Evolutionary conservation across 2,113 vertebrate genomes (phyloP).

Genomic region (Oxyruncus cristatus): DNA sequence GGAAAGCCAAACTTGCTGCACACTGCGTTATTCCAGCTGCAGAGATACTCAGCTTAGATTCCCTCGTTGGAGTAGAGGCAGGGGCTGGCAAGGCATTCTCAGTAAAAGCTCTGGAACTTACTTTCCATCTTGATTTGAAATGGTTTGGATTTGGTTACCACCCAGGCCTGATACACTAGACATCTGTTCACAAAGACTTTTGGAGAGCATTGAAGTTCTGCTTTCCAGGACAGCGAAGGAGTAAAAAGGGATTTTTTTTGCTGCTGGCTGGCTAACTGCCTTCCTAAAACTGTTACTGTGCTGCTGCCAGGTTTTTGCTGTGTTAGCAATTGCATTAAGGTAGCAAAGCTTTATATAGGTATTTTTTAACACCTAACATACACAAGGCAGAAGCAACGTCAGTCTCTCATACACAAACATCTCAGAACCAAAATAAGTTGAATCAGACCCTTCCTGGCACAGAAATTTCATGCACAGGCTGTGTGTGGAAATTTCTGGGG

Average conservation of each 20-base stretch:
- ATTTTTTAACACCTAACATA: neutral
- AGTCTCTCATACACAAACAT: neutral
- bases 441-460: neutral
- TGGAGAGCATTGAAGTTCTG: neutral
- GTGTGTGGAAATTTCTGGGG: neutral
- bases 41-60: neutral
- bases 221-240: neutral
- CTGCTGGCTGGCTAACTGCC: neutral
- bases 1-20: neutral
- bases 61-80: neutral
- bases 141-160: neutral
- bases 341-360: neutral
- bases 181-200: neutral
- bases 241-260: neutral
- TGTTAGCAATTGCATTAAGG: neutral
- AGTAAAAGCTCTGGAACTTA: neutral
- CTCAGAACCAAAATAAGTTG: neutral
- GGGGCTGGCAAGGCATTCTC: neutral
- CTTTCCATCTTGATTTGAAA: conserved; percentile 1
- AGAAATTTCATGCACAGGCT: neutral
- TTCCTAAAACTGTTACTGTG: neutral
- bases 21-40: neutral
- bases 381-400: neutral
- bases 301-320: neutral
- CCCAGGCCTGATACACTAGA: neutral